Conservation (phyloP, 2,797 vertebrate species). For the Eulemur albifrons region DNA sequence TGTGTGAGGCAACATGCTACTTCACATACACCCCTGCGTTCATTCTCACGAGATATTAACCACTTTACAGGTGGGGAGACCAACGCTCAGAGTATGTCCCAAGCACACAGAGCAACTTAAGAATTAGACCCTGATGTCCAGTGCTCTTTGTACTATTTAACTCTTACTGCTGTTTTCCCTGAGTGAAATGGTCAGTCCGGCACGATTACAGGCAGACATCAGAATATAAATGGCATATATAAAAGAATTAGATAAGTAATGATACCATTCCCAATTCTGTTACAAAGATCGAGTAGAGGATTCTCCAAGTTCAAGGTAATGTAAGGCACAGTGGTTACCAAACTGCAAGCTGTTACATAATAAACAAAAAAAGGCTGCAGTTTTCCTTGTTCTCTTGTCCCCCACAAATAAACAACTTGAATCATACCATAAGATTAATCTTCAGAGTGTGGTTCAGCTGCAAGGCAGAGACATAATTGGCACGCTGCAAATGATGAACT, state of each 20-base stretch:
- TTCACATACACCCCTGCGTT: neutral
- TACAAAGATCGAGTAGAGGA: neutral
- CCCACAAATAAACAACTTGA: neutral
- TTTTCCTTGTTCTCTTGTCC: neutral
- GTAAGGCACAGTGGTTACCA: neutral
- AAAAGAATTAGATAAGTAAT: neutral
- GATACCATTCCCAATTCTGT: neutral
- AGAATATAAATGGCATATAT: neutral
- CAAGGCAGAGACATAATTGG: slow-evolving; percentile 94
- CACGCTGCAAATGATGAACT: slow-evolving; percentile 94
- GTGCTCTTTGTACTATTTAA: neutral
- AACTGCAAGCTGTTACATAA: neutral
- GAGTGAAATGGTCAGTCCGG: neutral
- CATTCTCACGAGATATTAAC: neutral
- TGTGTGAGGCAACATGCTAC: neutral
- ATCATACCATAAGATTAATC: slow-evolving; percentile 87
- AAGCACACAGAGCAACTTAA: neutral
- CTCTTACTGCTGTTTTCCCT: neutral
- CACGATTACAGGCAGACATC: neutral
- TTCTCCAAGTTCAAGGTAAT: neutral
- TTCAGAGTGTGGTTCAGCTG: slow-evolving; percentile 94
- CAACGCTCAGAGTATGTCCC: neutral
- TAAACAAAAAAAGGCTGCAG: neutral
- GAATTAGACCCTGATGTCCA: neutral
- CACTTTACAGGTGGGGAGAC: neutral